phyloP scores from a whole-genome alignment of 2,888 invertebrate genomes.

The Eudasyphora cyanicolor region DNA sequence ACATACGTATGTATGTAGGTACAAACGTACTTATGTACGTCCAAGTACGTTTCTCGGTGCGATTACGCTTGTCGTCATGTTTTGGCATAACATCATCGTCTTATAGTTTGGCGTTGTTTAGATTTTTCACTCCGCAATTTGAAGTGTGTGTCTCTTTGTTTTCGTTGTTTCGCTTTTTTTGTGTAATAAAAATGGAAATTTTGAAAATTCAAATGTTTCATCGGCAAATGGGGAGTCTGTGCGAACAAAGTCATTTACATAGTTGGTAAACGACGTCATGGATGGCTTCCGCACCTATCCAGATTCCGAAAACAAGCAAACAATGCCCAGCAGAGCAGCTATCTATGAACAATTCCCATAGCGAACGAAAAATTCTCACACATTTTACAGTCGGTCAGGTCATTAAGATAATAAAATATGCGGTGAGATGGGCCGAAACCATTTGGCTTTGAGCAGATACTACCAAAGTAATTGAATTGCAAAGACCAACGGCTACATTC shows the following conservation, averaged over 20 bases:
- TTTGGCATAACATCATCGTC: constrained; percentile 3
- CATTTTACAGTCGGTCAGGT: no score
- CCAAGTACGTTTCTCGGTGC: no score
- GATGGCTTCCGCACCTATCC: neutral
- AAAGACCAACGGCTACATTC: neutral
- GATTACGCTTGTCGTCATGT: neutral
- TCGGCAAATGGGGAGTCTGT: neutral
- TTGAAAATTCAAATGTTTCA: constrained; percentile 41
- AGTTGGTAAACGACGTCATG: neutral
- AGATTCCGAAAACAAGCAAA: neutral
- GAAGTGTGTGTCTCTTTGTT: constrained; percentile 38
- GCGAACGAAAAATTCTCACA: neutral
- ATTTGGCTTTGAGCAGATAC: neutral
- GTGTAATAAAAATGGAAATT: constrained; percentile 34
- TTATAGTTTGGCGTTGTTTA: constrained; percentile 46
- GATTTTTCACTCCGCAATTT: constrained; percentile 45
- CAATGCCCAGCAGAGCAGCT: no score
- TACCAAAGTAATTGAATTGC: neutral
- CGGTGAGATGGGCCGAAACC: neutral
- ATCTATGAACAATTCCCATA: neutral
- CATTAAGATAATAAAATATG: neutral
- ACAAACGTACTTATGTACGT: no score
- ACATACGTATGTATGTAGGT: constrained; percentile 13
- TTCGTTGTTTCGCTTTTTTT: neutral
- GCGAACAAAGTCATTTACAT: neutral